Percentiles rank a stretch among this genome's conserved stretches.
These are phyloP conservation scores for Tolmerus cingulatus DNA, from an alignment of 2,888 invertebrate species.

Conservation along the genomic window DNA sequence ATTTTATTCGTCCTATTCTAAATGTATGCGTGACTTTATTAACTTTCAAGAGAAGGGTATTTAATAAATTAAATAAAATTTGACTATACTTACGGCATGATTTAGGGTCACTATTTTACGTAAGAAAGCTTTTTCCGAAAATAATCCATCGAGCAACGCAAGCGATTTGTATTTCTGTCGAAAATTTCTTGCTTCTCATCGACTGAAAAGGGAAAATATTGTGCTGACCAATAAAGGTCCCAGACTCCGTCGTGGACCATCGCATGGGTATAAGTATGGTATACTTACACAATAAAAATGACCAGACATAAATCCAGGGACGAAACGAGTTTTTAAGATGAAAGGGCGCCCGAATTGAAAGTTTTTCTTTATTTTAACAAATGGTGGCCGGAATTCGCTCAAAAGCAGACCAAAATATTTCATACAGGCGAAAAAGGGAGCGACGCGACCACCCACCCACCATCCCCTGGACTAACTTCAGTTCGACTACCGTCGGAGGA, in stretches of 20 bases:
- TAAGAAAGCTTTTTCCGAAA: background rate
- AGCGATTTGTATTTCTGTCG: background rate
- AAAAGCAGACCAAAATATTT: slow-evolving; percentile 36
- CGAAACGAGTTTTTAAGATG: slow-evolving; percentile 19
- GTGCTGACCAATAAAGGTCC: background rate
- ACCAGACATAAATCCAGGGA: slow-evolving; percentile 17
- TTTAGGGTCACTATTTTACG: background rate
- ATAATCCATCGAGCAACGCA: background rate
- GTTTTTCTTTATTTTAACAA: slow-evolving; percentile 4
- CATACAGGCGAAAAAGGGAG: slow-evolving; percentile 13
- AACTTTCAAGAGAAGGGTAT: too few species aligned
- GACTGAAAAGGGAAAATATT: background rate
- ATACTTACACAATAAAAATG: slow-evolving; percentile 2
- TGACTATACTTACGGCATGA: background rate
- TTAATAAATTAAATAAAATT: too few species aligned
- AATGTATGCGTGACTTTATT: too few species aligned
- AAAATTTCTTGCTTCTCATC: background rate
- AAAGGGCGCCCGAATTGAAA: background rate
- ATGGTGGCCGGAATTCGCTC: slow-evolving; percentile 9
- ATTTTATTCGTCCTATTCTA: too few species aligned
- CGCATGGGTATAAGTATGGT: background rate
- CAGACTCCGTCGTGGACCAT: background rate
- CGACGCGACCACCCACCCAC: background rate
- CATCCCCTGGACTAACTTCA: background rate
- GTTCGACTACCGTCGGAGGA: background rate